phyloP scores from a whole-genome alignment of 2,797 vertebrate species.

The Chaetodon trifasciatus region DNA sequence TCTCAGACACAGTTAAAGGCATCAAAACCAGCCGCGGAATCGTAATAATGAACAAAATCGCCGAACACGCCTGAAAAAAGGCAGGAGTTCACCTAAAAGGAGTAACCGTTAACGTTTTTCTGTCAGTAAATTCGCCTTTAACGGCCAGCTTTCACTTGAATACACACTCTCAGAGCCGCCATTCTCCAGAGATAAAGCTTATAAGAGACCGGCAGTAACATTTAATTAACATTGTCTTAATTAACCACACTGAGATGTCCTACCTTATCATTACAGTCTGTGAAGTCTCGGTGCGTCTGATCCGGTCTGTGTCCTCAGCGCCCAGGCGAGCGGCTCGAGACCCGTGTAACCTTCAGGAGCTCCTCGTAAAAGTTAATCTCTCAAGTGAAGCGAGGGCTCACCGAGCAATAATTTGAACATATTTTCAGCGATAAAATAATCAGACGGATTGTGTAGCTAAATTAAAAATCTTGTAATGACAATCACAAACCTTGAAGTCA shows the following conservation, averaged over 20 bases:
- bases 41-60: not conserved
- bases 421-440: not conserved
- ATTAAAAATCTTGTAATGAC: not conserved
- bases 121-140: not conserved
- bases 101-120: not conserved
- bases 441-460: not conserved
- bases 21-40: not conserved
- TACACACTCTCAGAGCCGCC: not conserved
- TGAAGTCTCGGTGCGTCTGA: not conserved
- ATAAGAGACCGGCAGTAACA: rapidly evolving
- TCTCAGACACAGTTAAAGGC: rapidly evolving
- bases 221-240: not conserved
- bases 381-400: not conserved
- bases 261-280: conserved; percentile 44
- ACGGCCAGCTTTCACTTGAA: rapidly evolving
- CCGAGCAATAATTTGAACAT: not conserved
- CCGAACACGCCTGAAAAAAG: rapidly evolving
- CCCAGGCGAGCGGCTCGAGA: rapidly evolving
- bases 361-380: rapidly evolving
- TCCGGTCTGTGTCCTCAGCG: not conserved
- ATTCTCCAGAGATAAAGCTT: not conserved
- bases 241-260: rapidly evolving
- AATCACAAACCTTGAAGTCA: too few relatives aligned
- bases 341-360: rapidly evolving
- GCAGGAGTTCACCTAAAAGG: not conserved